Evolutionary conservation across 2,888 invertebrate genomes (phyloP).

Genomic region (Sarcophaga carnaria): DNA sequence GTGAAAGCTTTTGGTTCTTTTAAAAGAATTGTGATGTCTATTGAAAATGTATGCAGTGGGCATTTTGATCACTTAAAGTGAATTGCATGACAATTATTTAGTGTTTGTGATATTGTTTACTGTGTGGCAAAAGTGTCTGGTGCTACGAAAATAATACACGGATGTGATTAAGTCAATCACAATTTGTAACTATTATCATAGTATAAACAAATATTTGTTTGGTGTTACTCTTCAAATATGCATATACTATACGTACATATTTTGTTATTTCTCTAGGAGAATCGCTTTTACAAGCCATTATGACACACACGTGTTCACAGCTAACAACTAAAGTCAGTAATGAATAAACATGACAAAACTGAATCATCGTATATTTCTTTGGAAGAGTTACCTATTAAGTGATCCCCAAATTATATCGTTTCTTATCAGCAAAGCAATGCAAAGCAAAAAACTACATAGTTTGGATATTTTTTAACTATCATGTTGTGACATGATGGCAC

Average conservation of each 20-base stretch:
- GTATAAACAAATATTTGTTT: background rate
- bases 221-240: background rate
- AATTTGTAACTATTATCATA: background rate
- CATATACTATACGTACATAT: no score
- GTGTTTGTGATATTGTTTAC: conserved; percentile 17
- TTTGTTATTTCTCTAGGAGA: background rate
- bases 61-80: conserved; percentile 51
- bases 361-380: conserved; percentile 14
- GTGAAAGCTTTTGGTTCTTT: conserved; percentile 35
- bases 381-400: background rate
- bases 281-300: background rate
- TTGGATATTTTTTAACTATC: background rate
- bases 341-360: background rate
- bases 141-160: conserved; percentile 42
- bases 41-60: background rate
- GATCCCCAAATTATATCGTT: background rate
- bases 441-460: background rate
- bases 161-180: conserved; percentile 46
- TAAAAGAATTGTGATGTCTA: background rate
- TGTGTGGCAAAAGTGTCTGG: conserved; percentile 11
- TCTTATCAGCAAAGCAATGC: background rate
- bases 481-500: background rate
- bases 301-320: conserved; percentile 18
- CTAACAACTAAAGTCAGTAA: background rate
- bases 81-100: conserved; percentile 56